Percentiles rank a stretch among this genome's conserved stretches.
Conservation (phyloP, 2,113 vertebrate species). For the Scalopus aquaticus region DNA sequence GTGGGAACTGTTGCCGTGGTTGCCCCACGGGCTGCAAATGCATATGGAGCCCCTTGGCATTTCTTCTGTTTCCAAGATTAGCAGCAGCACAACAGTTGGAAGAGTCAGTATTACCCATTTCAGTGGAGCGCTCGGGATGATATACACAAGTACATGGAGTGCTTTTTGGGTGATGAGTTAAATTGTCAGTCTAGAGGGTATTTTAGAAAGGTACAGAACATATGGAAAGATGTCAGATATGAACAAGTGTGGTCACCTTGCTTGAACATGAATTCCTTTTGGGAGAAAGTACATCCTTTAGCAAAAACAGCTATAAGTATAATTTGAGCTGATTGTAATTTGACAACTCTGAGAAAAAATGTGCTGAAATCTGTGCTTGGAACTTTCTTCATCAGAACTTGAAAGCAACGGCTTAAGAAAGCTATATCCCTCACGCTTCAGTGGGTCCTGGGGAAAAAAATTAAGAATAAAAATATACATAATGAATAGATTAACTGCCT, state of each 20-base stretch:
- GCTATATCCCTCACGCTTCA: conserved; percentile 28
- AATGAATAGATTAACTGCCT: conserved; percentile 60
- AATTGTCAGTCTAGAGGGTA: not conserved
- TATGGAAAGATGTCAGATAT: not conserved
- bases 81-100: conserved; percentile 56
- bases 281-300: not conserved
- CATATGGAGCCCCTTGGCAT: conserved; percentile 55
- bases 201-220: not conserved
- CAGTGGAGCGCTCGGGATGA: not conserved
- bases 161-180: not conserved
- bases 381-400: not conserved
- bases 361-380: not conserved
- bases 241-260: not conserved
- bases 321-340: not conserved
- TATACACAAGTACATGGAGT: not conserved
- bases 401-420: not conserved
- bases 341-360: not conserved
- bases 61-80: conserved; percentile 62
- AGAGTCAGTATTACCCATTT: not conserved
- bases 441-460: conserved; percentile 42
- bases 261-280: not conserved
- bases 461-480: conserved; percentile 61
- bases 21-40: not conserved
- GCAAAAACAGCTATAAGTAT: not conserved
- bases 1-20: conserved; percentile 64